Evolutionary conservation across 2,888 invertebrate species (phyloP).

Genomic region (Anticlea derivata): DNA sequence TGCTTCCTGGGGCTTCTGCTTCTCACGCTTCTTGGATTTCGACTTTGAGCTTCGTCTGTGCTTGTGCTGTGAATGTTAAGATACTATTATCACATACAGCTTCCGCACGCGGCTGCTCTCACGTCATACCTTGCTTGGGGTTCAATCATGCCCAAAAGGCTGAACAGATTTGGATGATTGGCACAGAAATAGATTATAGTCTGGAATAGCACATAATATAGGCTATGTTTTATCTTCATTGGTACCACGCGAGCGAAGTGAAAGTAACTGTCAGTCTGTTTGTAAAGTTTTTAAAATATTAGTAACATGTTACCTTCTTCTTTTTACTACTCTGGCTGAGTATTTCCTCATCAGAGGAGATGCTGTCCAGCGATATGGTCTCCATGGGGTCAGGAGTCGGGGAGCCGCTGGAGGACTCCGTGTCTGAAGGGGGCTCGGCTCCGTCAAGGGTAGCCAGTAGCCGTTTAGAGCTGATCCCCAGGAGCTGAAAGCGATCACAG

Average conservation of each 20-base stretch:
- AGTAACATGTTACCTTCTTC: constrained; percentile 53
- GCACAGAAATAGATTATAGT: no score
- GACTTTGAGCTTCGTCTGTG: constrained; percentile 49
- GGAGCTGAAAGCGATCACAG: constrained; percentile 64
- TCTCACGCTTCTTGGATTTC: constrained; percentile 46
- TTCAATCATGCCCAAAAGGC: no score
- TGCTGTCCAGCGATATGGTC: constrained; percentile 85
- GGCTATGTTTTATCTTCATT: no score
- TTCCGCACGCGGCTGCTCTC: no score
- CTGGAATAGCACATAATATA: no score
- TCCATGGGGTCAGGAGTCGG: constrained; percentile 64
- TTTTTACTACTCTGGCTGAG: constrained; percentile 57
- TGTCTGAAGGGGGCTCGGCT: constrained; percentile 73
- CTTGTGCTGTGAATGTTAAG: constrained; percentile 52
- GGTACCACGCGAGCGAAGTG: no score
- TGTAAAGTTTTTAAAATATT: no score
- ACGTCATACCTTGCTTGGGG: no score
- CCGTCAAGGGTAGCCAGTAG: constrained; percentile 81
- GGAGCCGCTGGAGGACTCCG: constrained; percentile 67
- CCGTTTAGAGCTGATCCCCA: constrained; percentile 85
- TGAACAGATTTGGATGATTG: no score
- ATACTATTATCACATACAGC: no score
- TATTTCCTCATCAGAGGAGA: constrained; percentile 81
- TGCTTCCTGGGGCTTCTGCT: constrained; percentile 30
- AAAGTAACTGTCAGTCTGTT: no score